Percentiles rank a stretch among this genome's conserved stretches.
phyloP scores from a whole-genome alignment of 2,888 invertebrate species.

The Acanthococcus lagerstroemiae region DNA sequence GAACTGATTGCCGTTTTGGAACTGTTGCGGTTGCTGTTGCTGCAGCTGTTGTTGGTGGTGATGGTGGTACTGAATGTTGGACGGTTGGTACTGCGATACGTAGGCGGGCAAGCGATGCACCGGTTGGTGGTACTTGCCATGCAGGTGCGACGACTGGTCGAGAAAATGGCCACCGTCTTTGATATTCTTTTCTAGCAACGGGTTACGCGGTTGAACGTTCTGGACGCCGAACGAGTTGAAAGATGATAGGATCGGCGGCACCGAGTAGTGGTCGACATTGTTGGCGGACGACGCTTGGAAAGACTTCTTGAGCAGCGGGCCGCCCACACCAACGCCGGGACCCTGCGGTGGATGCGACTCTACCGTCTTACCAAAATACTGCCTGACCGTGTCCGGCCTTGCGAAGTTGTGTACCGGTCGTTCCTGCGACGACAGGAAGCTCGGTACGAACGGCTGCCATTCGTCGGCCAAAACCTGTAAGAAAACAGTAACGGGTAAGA shows the following conservation, averaged over 20 bases:
- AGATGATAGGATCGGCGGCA: slow-evolving; percentile 44
- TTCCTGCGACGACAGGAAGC: background rate
- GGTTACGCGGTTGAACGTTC: slow-evolving; percentile 47
- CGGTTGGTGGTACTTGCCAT: slow-evolving; percentile 32
- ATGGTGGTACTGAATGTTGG: background rate
- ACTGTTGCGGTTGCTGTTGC: slow-evolving; percentile 3
- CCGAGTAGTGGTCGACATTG: slow-evolving; percentile 36
- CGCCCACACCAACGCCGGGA: background rate
- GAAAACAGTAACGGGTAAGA: background rate
- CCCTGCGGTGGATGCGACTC: background rate
- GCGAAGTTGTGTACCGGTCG: background rate
- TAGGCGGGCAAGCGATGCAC: slow-evolving; percentile 7
- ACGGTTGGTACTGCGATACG: slow-evolving; percentile 14
- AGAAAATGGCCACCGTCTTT: slow-evolving; percentile 30
- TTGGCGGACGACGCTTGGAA: slow-evolving; percentile 29
- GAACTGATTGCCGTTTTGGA: background rate
- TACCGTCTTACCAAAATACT: slow-evolving; percentile 15
- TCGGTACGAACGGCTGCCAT: slow-evolving; percentile 22
- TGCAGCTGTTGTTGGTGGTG: background rate
- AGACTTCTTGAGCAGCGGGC: slow-evolving; percentile 8
- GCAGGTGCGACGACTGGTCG: slow-evolving; percentile 26
- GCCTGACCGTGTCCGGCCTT: slow-evolving; percentile 12
- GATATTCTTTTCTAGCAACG: slow-evolving; percentile 44
- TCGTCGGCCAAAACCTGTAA: slow-evolving; percentile 15
- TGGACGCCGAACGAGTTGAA: slow-evolving; percentile 53